Conservation (phyloP, 2,113 vertebrate species). For the Syrrhaptes paradoxus region DNA sequence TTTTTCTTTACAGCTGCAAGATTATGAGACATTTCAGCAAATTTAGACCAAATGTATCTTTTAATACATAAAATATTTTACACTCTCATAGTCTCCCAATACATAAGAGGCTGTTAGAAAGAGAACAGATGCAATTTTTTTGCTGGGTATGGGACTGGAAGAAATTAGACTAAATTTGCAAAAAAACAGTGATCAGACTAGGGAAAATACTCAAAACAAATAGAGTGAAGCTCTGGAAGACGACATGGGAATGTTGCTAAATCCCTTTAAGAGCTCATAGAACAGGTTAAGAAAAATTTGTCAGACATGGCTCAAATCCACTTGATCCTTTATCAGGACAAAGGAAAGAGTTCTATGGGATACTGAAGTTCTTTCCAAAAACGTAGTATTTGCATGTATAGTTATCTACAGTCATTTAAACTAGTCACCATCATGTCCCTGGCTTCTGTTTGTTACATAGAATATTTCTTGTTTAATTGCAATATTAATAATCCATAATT, state of each 20-base stretch:
- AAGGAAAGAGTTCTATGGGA: neutral
- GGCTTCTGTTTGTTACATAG: neutral
- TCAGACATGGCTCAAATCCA: neutral
- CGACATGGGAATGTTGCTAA: neutral
- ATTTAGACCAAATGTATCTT: neutral
- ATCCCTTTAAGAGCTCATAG: neutral
- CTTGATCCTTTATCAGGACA: neutral
- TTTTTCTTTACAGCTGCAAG: neutral
- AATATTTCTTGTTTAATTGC: neutral
- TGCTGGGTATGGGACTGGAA: neutral
- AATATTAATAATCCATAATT: neutral
- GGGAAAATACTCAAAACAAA: neutral
- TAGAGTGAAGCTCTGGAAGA: neutral
- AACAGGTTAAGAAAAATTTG: neutral
- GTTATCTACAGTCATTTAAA: neutral
- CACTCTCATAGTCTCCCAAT: neutral
- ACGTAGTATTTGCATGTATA: neutral
- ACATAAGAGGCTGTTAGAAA: neutral
- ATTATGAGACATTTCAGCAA: neutral
- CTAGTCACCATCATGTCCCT: neutral
- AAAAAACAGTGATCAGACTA: neutral
- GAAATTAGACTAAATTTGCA: neutral
- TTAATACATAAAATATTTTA: neutral
- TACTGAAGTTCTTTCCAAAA: neutral
- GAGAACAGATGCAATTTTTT: neutral